Evolutionary conservation across 2,113 vertebrate genomes (phyloP).

Genomic region (Protobothrops mucrosquamatus): DNA sequence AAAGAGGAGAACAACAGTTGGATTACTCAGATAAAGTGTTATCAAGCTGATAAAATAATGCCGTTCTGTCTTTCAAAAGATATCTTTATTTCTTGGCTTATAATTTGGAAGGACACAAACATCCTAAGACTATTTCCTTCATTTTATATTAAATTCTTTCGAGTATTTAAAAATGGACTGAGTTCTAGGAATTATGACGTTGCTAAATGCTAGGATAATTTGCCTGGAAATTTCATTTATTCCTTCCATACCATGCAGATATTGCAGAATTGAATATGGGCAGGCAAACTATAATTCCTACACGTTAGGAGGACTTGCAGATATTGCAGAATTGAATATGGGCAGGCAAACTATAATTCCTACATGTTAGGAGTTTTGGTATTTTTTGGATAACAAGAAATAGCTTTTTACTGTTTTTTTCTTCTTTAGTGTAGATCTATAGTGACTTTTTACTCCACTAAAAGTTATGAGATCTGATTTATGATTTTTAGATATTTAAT

Average conservation of each 20-base stretch:
- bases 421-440: not conserved
- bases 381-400: not conserved
- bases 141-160: constrained; percentile 26
- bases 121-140: not conserved
- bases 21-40: constrained; percentile 47
- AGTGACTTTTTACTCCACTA: constrained; percentile 10
- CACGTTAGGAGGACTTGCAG: not conserved
- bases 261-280: not conserved
- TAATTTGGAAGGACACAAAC: constrained; percentile 44
- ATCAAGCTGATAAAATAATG: constrained; percentile 58
- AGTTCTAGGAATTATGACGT: not conserved
- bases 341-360: constrained; percentile 1
- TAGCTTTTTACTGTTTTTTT: not conserved
- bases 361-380: not conserved
- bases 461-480: constrained; percentile 38
- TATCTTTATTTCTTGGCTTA: constrained; percentile 39
- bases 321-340: not conserved
- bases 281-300: not conserved
- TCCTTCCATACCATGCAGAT: not conserved
- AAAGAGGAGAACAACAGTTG: constrained; percentile 44
- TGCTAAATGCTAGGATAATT: not conserved
- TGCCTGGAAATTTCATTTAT: not conserved
- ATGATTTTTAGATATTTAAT: constrained; percentile 29
- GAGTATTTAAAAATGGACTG: constrained; percentile 27
- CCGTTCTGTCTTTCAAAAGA: constrained; percentile 38